These are phyloP conservation scores for Hycleus cichorii DNA, from an alignment of 1,140 invertebrate species.

Conservation along the genomic window DNA sequence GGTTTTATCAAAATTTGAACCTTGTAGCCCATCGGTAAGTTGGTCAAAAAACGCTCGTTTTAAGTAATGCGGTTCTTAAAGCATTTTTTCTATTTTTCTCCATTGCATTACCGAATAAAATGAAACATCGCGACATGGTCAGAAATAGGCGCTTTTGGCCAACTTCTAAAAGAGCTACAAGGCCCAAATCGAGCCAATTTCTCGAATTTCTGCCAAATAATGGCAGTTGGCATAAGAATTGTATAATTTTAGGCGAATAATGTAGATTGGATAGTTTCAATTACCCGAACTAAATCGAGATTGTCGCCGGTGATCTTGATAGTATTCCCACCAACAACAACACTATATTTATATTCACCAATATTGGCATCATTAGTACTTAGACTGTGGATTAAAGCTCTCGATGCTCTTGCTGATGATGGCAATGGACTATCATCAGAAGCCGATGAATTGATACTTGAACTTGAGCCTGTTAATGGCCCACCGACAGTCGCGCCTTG, in stretches of 20 bases:
- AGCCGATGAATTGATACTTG: constrained; percentile 63
- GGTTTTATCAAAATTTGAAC: too few species aligned
- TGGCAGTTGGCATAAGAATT: too few species aligned
- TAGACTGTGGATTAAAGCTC: constrained; percentile 66
- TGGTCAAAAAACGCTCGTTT: too few species aligned
- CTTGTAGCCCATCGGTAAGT: too few species aligned
- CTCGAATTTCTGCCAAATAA: too few species aligned
- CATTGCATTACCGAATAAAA: too few species aligned
- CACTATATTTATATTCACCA: constrained; percentile 81
- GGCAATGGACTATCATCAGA: constrained; percentile 59
- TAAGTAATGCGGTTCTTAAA: too few species aligned
- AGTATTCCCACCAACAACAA: constrained; percentile 68
- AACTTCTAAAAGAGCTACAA: too few species aligned
- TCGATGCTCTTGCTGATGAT: constrained; percentile 38
- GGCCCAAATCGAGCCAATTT: not conserved
- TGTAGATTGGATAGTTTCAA: not conserved
- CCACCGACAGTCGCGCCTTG: constrained; percentile 41
- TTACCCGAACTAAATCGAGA: constrained; percentile 72
- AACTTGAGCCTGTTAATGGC: constrained; percentile 56
- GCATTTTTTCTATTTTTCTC: too few species aligned
- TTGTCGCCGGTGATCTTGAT: constrained; percentile 78
- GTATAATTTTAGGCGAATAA: too few species aligned
- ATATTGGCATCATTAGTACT: constrained; percentile 75
- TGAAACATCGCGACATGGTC: too few species aligned
- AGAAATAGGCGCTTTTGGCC: too few species aligned